These are phyloP conservation scores for Enteromius afrohamiltoni DNA, from an alignment of 2,797 vertebrate species.

Conservation along the genomic window DNA sequence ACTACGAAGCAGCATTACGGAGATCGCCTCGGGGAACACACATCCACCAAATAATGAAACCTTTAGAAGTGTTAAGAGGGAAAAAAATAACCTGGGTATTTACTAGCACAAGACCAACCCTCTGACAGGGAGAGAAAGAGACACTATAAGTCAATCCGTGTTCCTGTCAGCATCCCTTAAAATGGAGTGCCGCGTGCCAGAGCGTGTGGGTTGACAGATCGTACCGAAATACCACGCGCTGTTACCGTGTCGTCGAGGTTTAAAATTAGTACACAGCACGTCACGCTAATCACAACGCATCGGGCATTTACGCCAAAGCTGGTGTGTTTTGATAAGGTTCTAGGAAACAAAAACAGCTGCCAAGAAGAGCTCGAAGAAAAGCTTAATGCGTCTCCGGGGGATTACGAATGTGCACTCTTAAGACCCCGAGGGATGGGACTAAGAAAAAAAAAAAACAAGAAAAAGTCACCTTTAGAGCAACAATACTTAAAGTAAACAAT, in stretches of 20 bases:
- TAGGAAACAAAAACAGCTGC: slow-evolving; percentile 41
- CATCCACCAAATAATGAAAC: slow-evolving; percentile 54
- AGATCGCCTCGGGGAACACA: slow-evolving; percentile 43
- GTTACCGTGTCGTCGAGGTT: background rate
- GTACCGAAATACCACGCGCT: background rate
- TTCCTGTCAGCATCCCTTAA: slow-evolving; percentile 45
- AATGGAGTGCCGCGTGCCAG: slow-evolving; percentile 20
- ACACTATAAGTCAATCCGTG: slow-evolving; percentile 27
- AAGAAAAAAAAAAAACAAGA: background rate
- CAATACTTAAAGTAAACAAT: slow-evolving; percentile 15
- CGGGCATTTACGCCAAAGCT: slow-evolving; percentile 27
- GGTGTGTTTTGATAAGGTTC: slow-evolving; percentile 36
- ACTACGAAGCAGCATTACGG: slow-evolving; percentile 25
- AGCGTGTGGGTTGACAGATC: slow-evolving; percentile 12
- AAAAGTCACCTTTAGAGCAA: slow-evolving; percentile 12
- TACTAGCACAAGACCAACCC: slow-evolving; percentile 24
- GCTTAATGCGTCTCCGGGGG: slow-evolving; percentile 28
- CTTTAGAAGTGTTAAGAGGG: slow-evolving; percentile 42
- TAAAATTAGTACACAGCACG: slow-evolving; percentile 16
- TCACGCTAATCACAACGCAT: slow-evolving; percentile 27
- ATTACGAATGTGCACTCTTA: slow-evolving; percentile 17
- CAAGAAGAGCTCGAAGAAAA: slow-evolving; percentile 39
- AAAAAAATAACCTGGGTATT: slow-evolving; percentile 48
- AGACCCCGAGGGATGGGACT: background rate
- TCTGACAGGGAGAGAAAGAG: slow-evolving; percentile 23